Conservation (phyloP, 2,113 vertebrate genomes). For the Motacilla alba region DNA sequence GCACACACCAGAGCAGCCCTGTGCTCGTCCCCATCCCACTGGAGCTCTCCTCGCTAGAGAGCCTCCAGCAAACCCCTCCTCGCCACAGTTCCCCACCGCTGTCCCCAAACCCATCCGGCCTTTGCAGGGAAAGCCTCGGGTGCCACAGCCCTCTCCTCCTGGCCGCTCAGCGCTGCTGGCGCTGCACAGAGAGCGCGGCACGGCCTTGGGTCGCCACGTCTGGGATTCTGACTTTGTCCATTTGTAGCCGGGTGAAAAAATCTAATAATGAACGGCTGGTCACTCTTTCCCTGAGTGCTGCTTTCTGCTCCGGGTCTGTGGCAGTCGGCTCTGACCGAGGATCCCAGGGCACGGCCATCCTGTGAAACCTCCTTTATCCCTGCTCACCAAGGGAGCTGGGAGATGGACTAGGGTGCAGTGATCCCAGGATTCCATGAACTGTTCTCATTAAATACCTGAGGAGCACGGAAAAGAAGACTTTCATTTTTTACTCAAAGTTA, state of each 20-base stretch:
- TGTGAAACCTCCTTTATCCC: neutral
- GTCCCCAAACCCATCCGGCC: fast-evolving
- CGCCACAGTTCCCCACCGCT: fast-evolving
- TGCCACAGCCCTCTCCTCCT: neutral
- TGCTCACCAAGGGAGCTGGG: neutral
- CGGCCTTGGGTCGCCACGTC: neutral
- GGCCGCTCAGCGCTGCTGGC: fast-evolving
- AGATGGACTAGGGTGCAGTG: neutral
- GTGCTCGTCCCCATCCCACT: neutral
- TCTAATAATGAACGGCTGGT: neutral
- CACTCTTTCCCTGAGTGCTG: neutral
- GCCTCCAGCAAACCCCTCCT: fast-evolving
- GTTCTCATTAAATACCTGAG: neutral
- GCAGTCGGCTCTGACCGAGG: neutral
- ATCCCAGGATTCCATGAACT: neutral
- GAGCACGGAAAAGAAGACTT: neutral
- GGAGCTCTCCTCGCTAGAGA: fast-evolving
- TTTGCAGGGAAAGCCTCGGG: fast-evolving
- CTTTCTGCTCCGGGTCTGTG: neutral
- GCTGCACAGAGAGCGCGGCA: fast-evolving
- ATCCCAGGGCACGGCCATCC: neutral
- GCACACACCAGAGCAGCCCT: neutral
- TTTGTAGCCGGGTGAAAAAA: neutral
- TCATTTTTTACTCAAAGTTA: neutral
- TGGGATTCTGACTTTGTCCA: neutral